Evolutionary conservation across 1,140 invertebrate genomes (phyloP), one percentile per base, ranked within the genome.

Genomic region (Whitmania pigra): DNA sequence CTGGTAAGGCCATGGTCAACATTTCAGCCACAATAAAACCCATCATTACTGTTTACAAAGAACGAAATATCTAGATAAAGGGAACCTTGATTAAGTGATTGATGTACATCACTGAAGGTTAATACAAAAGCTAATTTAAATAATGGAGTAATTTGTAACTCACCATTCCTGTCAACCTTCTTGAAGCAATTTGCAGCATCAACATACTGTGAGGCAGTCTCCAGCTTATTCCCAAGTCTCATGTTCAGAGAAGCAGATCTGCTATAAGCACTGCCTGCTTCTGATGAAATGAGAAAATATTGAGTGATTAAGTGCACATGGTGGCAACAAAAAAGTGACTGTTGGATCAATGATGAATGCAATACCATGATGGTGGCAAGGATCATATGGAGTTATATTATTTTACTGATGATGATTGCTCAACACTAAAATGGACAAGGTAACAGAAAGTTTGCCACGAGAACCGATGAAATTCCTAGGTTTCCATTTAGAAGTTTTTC

Each of bases 121-220:
- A 13, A 63, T 63, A 3, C 2, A 15, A 18, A n/a, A 25, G 11
- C 22, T 15, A 9, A 63, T 63, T 9, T 7, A 25, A 63, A 31
- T 25, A 63, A 63, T 11, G 22, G 22, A 63, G 18, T 25, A n/a
- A 7, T 63, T 25, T 11, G 11, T 7, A 63, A 27, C 74, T 74
- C 75, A 81, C 79, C 80, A 77, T 93, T 90, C 53, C 90, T 87
- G 82, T 96, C 90, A 77, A 88, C 87, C 83, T 99, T 99, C 80
- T 97, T 96, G 79, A 93, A 99, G 82, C 94, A 97, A 82, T 94
- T 97, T 31, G 91, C 91, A 73, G 94, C 94, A 83, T 99, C 94
- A 4, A 94, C 90, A 83, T 89, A 98, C 80, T 92, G 90, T 53
- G 89, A 91, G 31, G 94, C 94, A 17, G 92, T 91, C 82, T 99